phyloP scores from a whole-genome alignment of 2,113 vertebrate species.

The Daboia siamensis region DNA sequence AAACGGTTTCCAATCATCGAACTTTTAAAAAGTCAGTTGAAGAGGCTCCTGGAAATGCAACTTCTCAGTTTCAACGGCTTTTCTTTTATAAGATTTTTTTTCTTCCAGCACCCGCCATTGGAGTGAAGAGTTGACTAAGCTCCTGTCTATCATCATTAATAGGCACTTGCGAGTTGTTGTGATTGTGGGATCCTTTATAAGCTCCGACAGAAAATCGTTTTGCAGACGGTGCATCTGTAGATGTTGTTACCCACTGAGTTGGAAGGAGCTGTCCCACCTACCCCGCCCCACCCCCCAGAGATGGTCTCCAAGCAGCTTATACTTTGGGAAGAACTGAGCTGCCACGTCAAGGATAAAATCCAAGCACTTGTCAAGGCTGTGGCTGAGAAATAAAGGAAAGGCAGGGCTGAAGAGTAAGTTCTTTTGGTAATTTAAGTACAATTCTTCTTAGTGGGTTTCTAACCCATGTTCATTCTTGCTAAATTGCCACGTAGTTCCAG shows the following conservation, averaged over 20 bases:
- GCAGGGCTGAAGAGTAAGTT: neutral
- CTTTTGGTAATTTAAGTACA: neutral
- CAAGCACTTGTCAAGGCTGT: neutral
- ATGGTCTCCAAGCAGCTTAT: neutral
- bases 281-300: neutral
- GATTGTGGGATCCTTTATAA: neutral
- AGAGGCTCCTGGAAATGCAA: slow-evolving; percentile 31
- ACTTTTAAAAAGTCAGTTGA: slow-evolving; percentile 36
- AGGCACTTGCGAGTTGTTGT: neutral
- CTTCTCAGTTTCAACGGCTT: slow-evolving; percentile 23
- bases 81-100: neutral
- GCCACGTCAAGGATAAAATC: neutral
- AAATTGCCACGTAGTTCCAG: neutral
- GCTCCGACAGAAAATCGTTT: neutral
- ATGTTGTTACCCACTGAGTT: neutral
- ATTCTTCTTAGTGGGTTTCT: neutral
- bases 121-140: rapidly evolving
- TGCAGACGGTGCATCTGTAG: neutral
- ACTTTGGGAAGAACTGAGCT: neutral
- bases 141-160: neutral
- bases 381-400: neutral
- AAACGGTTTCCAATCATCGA: slow-evolving; percentile 10
- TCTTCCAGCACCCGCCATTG: rapidly evolving
- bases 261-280: neutral
- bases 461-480: neutral